Evolutionary conservation across 2,888 invertebrate species (phyloP), one percentile per base, ranked within the genome.

Genomic region (Lasioglossum oenotherae): DNA sequence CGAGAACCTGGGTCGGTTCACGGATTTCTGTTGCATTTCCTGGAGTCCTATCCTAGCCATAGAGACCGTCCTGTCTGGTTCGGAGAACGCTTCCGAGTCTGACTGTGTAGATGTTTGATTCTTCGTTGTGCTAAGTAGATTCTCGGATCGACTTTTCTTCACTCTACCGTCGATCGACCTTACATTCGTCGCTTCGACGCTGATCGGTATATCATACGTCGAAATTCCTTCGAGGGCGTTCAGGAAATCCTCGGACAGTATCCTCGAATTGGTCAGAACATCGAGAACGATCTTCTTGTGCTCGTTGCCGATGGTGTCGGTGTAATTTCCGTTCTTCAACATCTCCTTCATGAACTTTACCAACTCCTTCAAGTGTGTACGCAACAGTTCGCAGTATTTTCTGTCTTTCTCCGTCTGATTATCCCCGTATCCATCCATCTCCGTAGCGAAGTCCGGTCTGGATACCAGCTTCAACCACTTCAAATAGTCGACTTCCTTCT

Each of bases 61-160:
- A 0, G 98, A 98, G 3, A 98, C 98, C 84, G 97, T 97, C 73
- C 98, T 96, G 93, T 98, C 98, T 0, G 98, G 98, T 93, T 98
- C 98, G 0, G 98, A 98, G 97, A 98, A 98, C 53, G 97, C 97
- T 93, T 98, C 98, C 0, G 98, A 98, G 93, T 98, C 98, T 2
- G 97, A 96, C 10, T 95, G 95, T 16, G 92, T 92, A 4, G 93
- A 93, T 0, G 86, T 77, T 14, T 91, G 92, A 87, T 88, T 90
- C 60, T 89, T 92, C 5, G 81, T 60, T 0, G 77, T 27, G 31
- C 89, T 87, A 16, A 93, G 78, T 6, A 91, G 72, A 69, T 92
- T 93, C 31, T 93, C 93, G 0, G 93, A 93, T 8, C 91, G 90
- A 77, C 90, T 91, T 41, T 91, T 94, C 67, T 86, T 92, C 38